Evolutionary conservation across 2,888 invertebrate genomes (phyloP), one percentile per base, ranked within the genome.

Genomic region (Cabera pusaria): DNA sequence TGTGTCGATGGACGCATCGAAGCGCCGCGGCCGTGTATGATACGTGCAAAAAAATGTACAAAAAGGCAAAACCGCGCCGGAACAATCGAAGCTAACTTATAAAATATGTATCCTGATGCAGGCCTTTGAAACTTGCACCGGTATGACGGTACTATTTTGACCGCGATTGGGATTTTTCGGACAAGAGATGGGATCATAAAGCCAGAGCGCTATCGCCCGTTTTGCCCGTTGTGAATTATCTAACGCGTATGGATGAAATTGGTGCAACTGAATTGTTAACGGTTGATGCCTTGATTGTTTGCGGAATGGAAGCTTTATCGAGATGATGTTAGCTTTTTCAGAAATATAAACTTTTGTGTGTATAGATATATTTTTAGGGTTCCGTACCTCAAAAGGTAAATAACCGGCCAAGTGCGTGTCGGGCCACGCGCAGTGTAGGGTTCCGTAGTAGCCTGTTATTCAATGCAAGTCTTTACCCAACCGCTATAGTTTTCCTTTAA

Each of bases 21-120:
- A 74, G 83, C 73, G 70, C 68, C 72, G n/a, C n/a, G n/a, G n/a
- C 67, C 65, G 72, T 65, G 72, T 70, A 74, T 78, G 79, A 81
- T 81, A 75, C 70, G 68, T 47, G 59, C 47, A 58, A 55, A 63
- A 75, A 73, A n/a, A n/a, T n/a, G 67, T 72, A 63, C 48, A 55
- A 54, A 62, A 72, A 63, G 49, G 48, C 12, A 56, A 71, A 73
- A 77, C 76, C 78, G 58, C 75, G 61, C 70, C 76, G 79, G 87
- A 85, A 88, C 87, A 88, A 87, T 87, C 87, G 88, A 87, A 87
- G 82, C 75, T 75, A 75, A 80, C 78, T 84, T 86, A 87, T 88
- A 85, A 88, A 88, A 88, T 86, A 88, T 88, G 85, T 77, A 88
- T 78, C 64, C 72, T 64, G 67, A 56, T 55, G 67, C 75, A 71